Base-by-base conservation (phyloP, 2,888 invertebrate species). In the Microctonus brassicae region DNA sequence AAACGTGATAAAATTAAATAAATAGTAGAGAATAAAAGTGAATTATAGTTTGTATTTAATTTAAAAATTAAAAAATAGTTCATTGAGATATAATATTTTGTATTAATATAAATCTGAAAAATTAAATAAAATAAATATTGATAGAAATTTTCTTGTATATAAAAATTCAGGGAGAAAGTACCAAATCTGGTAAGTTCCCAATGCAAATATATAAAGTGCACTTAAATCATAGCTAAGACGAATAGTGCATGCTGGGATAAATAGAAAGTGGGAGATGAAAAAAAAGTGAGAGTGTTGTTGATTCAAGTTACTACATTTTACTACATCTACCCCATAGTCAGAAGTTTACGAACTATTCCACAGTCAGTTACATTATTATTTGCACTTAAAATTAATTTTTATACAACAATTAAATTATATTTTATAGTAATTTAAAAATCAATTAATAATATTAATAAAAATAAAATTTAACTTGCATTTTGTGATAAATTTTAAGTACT, bases 191-290 rank as follows among this genome's bases (percentile, higher is more conserved):
- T 26, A n/a, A 11, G 11, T n/a, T 57, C 29, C n/a, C 13, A n/a
- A n/a, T 26, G 58, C 58, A 33, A 29, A 57, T 29, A 57, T 57
- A n/a, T 29, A 22, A 13, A 42, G n/a, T 47, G 33, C 7, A n/a
- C n/a, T n/a, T n/a, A n/a, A n/a, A n/a, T n/a, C 70, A 76, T 70
- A 70, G 73, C 20, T 58, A 76, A 36, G 36, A 20, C 13, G 34
- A 52, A 11, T 20, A 13, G 17, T 64, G 10, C 13, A n/a, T 52
- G 24, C 33, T 33, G 3, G 22, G n/a, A 7, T 57, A 17, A 17
- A 20, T 47, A 26, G 80, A 82, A 83, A 84, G 84, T 84, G 80
- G 80, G 81, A 83, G 65, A n/a, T n/a, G n/a, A n/a, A n/a, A 73
- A 64, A 73, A 69, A 63, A 73, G 73, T 62, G 69, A 69, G 66